Evolutionary conservation across 30 jellyfish, hydroid and myxozoan species (phyloP), one percentile per base, ranked within the genome.

Genomic region (Haliclystus octoradiatus): DNA sequence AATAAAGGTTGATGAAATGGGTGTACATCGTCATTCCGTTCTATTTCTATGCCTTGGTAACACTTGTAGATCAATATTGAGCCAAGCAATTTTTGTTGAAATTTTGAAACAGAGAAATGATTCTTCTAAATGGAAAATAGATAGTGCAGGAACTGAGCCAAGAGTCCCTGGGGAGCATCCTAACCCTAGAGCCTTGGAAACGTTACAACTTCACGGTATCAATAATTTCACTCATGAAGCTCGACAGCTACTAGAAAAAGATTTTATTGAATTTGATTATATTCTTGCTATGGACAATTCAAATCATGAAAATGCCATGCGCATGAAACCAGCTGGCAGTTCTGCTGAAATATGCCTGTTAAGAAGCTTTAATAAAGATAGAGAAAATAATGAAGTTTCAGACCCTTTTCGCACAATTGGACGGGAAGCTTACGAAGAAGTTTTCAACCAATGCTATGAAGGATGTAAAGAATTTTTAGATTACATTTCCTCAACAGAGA

Each of bases 1-100:
- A n/a, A n/a, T n/a, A n/a, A n/a, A n/a, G n/a, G n/a, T n/a, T n/a
- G n/a, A n/a, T n/a, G n/a, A n/a, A n/a, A n/a, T n/a, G n/a, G n/a
- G n/a, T n/a, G n/a, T n/a, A n/a, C n/a, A n/a, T n/a, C n/a, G n/a
- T n/a, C n/a, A 77, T 23, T 77, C 95, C 26, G 95, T 68, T 12
- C 72, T 84, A 3, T 84, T 84, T 67, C 89, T 84, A 3, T 84
- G 95, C 31, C 63, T 84, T 47, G 95, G 95, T 12, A 84, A 84
- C 64, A 84, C 78, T n/a, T 84, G 95, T 60, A 88, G 95, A 2
- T 84, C 95, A 22, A 67, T 93, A 14, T 77, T 84, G 84, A 93
- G 93, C 49, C 93, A 84, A 69, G 95, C 80, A 3, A 62, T 84
- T 34, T 71, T 77, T 27, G 53, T 57, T 24, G 72, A 78, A 60